A percentile compares a stretch with the other conserved stretches of the same genome.
These are phyloP conservation scores for Leptobrachium ailaonicum DNA, from an alignment of 2,113 vertebrate species.

Conservation along the genomic window DNA sequence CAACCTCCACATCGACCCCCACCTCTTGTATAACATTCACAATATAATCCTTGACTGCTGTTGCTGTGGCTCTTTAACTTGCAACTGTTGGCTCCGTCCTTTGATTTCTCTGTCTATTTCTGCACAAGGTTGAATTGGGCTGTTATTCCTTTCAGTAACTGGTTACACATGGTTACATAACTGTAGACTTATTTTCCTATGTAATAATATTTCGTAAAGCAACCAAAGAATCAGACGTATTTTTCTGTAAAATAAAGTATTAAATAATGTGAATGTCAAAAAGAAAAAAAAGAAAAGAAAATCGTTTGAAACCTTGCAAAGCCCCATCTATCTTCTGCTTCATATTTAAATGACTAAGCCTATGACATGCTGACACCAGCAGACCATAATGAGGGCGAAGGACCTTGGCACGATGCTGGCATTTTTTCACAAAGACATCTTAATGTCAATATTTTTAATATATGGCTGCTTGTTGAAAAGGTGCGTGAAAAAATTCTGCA, in stretches of 20 bases:
- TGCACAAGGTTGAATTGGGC: too few species aligned
- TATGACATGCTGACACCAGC: slow-evolving; percentile 17
- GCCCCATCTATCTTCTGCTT: not conserved
- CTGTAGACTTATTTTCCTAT: not conserved
- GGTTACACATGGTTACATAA: not conserved
- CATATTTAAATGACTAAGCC: not conserved
- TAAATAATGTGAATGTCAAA: not conserved
- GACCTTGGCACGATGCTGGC: not conserved
- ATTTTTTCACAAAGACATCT: slow-evolving; percentile 24
- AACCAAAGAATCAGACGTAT: not conserved
- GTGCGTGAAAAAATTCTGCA: not conserved
- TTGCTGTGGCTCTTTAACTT: too few species aligned
- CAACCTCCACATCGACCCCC: too few species aligned
- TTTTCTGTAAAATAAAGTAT: not conserved
- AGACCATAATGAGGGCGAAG: not conserved
- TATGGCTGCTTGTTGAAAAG: slow-evolving; percentile 20
- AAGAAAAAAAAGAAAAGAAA: not conserved
- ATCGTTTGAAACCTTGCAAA: not conserved
- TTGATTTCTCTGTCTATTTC: too few species aligned
- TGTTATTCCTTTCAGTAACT: too few species aligned
- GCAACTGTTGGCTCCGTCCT: too few species aligned
- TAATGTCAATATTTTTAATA: slow-evolving; percentile 20
- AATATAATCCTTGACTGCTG: too few species aligned
- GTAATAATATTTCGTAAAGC: not conserved
- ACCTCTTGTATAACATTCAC: too few species aligned